Evolutionary conservation across 23 tunicate genomes (phyloP), one percentile per base, ranked within the genome.

Genomic region (Styela clava): DNA sequence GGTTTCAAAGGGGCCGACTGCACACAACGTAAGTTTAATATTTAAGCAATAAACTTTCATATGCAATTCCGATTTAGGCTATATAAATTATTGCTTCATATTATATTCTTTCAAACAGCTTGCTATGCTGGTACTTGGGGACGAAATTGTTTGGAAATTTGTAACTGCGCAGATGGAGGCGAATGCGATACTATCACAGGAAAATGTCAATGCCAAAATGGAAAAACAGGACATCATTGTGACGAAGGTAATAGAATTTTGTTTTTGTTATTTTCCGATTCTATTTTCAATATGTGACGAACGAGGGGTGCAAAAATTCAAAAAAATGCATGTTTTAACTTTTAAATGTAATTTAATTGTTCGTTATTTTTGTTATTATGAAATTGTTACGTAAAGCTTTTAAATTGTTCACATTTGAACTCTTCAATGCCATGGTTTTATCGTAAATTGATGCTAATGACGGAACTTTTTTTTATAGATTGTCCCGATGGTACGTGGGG

Each of bases 71-170:
- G 9, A 18, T 1, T 33, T 0, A 74, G 33, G 24, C 18, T 74
- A 20, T 34, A 0, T 22, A 0, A 0, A 61, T 61, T 61, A 23
- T 61, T 22, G n/a, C 64, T 61, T 61, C 22, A 61, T 61, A 61
- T 61, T 0, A 21, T 61, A 22, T 61, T 0, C n/a, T 61, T 21
- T 33, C 69, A 30, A 5, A 37, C 81, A 93, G 98, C 74, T 69
- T 93, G 98, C 84, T 29, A 26, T 20, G 81, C 78, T 20, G 99
- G 96, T 16, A 95, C 88, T 18, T 95, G 99, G 99, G 99, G 99
- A 22, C 83, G 70, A 1, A 79, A 82, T 35, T 95, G 99, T 62
- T 79, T 95, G 83, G 86, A 95, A 68, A 64, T 80, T 2, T 95
- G 99, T 67, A 72, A 74, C 37, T 95, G 99, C 35, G 96, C 91